A percentile compares a stretch with the other conserved stretches of the same genome.
Evolutionary conservation across 2,797 vertebrate genomes (phyloP).

Genomic region (Arremon brunneinucha): DNA sequence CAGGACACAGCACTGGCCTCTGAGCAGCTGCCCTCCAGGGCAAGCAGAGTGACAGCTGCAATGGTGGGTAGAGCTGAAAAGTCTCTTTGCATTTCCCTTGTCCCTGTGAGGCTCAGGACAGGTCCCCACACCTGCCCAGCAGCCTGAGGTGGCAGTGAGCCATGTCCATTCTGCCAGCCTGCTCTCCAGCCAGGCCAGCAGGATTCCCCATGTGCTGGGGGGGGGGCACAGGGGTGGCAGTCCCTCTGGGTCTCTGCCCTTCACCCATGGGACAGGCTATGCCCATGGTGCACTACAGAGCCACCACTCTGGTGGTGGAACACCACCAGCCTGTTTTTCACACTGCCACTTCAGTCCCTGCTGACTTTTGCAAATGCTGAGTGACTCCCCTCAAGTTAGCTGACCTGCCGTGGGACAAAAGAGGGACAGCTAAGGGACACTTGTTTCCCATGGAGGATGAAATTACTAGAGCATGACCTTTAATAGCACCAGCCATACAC

Average conservation of each 20-base stretch:
- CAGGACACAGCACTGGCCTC: neutral
- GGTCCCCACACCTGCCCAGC: neutral
- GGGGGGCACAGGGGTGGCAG: neutral
- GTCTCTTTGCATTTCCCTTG: neutral
- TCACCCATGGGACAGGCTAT: neutral
- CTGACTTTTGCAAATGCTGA: neutral
- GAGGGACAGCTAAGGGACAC: neutral
- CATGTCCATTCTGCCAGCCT: neutral
- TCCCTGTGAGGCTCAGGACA: neutral
- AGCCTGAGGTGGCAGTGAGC: neutral
- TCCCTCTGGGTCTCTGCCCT: neutral
- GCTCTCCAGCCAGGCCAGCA: neutral
- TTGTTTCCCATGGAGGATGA: neutral
- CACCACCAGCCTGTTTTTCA: neutral
- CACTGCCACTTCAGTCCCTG: neutral
- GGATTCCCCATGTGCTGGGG: rapidly evolving
- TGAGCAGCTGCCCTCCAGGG: neutral
- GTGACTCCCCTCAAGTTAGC: neutral
- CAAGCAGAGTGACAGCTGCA: neutral
- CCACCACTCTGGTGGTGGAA: neutral
- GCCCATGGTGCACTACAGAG: neutral
- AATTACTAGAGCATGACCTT: neutral
- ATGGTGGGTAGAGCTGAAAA: neutral
- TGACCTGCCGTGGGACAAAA: neutral
- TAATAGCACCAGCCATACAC: neutral